Percentiles rank a stretch among this genome's conserved stretches.
Evolutionary conservation across 2,888 invertebrate genomes (phyloP).

Genomic region (Synanthedon andrenaeformis): DNA sequence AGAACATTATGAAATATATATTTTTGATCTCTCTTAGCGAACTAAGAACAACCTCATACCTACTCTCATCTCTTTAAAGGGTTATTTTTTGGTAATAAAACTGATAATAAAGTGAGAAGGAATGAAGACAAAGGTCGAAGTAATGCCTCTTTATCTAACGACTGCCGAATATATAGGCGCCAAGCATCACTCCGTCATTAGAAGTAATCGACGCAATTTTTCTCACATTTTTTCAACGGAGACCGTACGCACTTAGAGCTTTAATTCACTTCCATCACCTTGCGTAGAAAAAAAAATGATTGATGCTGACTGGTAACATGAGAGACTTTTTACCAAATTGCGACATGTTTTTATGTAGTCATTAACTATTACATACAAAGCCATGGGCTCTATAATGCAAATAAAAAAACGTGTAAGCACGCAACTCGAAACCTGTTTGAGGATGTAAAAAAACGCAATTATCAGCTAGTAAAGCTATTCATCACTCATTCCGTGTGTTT

Average conservation of each 20-base stretch:
- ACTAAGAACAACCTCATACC: no score
- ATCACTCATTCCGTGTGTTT: background rate
- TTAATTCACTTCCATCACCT: slow-evolving; percentile 48
- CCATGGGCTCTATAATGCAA: background rate
- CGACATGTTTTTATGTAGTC: slow-evolving; percentile 31
- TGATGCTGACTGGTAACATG: slow-evolving; percentile 34
- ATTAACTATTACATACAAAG: slow-evolving; percentile 22
- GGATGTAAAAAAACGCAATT: background rate
- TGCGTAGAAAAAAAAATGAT: slow-evolving; percentile 54
- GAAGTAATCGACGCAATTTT: slow-evolving; percentile 53
- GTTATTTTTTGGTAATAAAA: no score
- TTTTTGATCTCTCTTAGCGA: no score
- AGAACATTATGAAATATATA: no score
- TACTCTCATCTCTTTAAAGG: no score
- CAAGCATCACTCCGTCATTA: slow-evolving; percentile 46
- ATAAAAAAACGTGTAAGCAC: background rate
- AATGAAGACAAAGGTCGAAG: slow-evolving; percentile 29
- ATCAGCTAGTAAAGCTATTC: background rate
- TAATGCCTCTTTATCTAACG: slow-evolving; percentile 31
- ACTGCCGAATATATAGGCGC: slow-evolving; percentile 31
- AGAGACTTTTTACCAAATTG: slow-evolving; percentile 38
- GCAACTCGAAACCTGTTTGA: background rate
- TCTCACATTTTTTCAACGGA: slow-evolving; percentile 53
- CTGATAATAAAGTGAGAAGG: slow-evolving; percentile 19
- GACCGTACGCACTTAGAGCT: slow-evolving; percentile 38